These are phyloP conservation scores for Acronicta alni DNA, from an alignment of 2,888 invertebrate species.

Conservation along the genomic window DNA sequence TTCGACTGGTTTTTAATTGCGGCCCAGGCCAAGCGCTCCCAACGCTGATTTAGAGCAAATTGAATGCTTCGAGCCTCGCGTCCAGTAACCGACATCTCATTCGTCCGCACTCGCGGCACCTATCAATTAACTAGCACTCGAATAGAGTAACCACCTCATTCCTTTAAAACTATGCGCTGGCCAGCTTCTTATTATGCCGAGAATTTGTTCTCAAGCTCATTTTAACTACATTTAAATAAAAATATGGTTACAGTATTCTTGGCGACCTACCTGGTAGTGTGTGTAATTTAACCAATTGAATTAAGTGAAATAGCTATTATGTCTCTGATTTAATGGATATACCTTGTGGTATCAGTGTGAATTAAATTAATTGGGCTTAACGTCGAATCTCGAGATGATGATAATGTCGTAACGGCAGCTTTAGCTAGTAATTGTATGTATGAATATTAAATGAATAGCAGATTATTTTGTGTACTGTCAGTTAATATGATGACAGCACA, in stretches of 20 bases:
- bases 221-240: conserved; percentile 59
- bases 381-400: conserved; percentile 70
- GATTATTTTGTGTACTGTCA: conserved; percentile 87
- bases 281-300: conserved; percentile 58
- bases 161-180: conserved; percentile 63
- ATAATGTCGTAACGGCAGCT: conserved; percentile 75
- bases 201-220: conserved; percentile 64
- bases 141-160: conserved; percentile 58
- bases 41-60: conserved; percentile 81
- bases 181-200: conserved; percentile 64
- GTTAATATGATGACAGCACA: conserved; percentile 86
- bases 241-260: conserved; percentile 58
- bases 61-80: conserved; percentile 75
- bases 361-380: conserved; percentile 76
- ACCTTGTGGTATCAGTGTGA: conserved; percentile 61
- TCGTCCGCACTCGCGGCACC: conserved; percentile 68
- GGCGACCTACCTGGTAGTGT: conserved; percentile 52
- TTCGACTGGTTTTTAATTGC: conserved; percentile 80
- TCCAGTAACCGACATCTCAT: conserved; percentile 69
- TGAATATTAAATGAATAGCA: conserved; percentile 84
- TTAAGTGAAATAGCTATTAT: conserved; percentile 64
- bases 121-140: conserved; percentile 76
- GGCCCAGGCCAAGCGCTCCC: conserved; percentile 63
- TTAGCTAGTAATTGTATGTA: conserved; percentile 81
- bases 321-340: conserved; percentile 58